phyloP scores from a whole-genome alignment of 2,797 vertebrate genomes.

The Siniperca scherzeri region DNA sequence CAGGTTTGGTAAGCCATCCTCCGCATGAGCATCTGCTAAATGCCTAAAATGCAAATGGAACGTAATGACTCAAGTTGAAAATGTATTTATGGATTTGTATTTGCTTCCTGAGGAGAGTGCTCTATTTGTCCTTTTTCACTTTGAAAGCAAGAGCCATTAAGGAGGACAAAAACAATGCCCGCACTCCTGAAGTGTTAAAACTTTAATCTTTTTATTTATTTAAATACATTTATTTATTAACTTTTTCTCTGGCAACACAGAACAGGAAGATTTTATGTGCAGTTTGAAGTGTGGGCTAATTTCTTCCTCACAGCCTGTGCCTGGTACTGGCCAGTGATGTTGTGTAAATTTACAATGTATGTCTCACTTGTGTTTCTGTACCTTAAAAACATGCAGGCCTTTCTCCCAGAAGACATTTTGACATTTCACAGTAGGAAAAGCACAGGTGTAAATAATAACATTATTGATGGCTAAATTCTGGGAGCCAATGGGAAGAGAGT shows the following conservation, averaged over 20 bases:
- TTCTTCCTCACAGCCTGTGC: background rate
- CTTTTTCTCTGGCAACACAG: background rate
- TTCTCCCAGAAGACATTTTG: no score
- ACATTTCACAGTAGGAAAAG: no score
- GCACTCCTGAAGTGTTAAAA: slow-evolving; percentile 22
- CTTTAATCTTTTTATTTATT: slow-evolving; percentile 31
- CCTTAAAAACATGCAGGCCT: background rate
- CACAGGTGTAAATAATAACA: no score
- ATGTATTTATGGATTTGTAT: slow-evolving; percentile 41
- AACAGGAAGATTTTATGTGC: background rate
- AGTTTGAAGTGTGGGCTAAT: background rate
- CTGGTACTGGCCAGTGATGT: background rate
- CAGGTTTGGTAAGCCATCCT: background rate
- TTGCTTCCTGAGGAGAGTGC: slow-evolving; percentile 26
- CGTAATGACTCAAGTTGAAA: slow-evolving; percentile 32
- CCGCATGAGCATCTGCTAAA: slow-evolving; percentile 22
- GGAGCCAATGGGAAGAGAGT: background rate
- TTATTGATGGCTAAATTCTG: background rate
- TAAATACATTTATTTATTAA: background rate
- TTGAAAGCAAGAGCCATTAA: slow-evolving; percentile 49
- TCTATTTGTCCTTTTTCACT: slow-evolving; percentile 29
- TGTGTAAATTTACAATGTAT: background rate
- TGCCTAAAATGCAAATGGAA: slow-evolving; percentile 33
- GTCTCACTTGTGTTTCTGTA: background rate
- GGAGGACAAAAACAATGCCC: background rate